Evolutionary conservation across 1,140 invertebrate genomes (phyloP).

Genomic region (Caenorhabditis brenneri): DNA sequence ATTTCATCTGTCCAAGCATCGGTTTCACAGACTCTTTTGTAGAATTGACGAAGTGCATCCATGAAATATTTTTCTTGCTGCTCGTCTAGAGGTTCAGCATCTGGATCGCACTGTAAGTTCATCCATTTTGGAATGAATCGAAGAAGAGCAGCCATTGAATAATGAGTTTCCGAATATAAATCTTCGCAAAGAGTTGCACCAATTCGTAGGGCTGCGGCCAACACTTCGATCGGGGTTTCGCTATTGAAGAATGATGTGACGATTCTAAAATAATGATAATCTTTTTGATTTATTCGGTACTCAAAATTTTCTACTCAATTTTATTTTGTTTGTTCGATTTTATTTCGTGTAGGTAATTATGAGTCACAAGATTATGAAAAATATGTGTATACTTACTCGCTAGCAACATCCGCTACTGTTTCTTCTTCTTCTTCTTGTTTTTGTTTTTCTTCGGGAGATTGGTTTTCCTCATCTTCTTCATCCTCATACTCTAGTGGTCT

Average conservation of each 20-base stretch:
- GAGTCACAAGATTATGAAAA: no score
- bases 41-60: not conserved
- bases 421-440: not conserved
- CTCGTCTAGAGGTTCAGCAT: not conserved
- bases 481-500: constrained; percentile 1
- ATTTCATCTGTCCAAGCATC: not conserved
- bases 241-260: not conserved
- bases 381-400: not conserved
- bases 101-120: not conserved
- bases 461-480: not conserved
- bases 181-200: constrained; percentile 5
- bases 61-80: not conserved
- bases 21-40: constrained; percentile 9
- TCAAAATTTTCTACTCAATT: no score
- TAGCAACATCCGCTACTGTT: not conserved
- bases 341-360: no score
- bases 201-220: not conserved
- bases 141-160: not conserved
- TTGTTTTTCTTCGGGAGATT: not conserved
- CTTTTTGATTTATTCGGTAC: no score
- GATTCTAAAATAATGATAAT: constrained; percentile 1
- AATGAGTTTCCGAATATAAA: not conserved
- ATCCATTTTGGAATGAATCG: not conserved
- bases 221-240: not conserved
- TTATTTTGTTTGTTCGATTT: no score